These are phyloP conservation scores for Corapipo altera DNA, from an alignment of 2,113 vertebrate species.

Conservation along the genomic window DNA sequence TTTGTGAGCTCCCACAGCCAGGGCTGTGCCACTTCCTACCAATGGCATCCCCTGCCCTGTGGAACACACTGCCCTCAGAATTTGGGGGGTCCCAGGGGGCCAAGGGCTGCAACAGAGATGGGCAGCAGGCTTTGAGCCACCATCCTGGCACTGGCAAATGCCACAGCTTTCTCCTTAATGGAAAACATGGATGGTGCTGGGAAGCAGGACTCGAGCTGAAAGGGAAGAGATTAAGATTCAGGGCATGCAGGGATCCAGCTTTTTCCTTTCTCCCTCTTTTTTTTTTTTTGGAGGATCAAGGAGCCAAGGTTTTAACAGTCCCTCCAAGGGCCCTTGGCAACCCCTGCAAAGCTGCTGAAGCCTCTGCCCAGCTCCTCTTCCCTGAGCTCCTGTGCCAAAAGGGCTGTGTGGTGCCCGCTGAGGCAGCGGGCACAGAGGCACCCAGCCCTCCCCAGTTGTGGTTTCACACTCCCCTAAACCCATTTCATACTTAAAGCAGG, in stretches of 20 bases:
- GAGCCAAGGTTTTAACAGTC: constrained; percentile 23
- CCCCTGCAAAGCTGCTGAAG: neutral
- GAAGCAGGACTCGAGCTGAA: neutral
- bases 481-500: neutral
- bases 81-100: neutral
- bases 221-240: constrained; percentile 44
- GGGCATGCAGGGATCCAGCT: neutral
- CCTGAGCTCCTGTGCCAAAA: neutral
- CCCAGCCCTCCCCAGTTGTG: neutral
- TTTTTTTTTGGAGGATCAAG: neutral
- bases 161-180: neutral
- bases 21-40: neutral
- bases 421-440: neutral
- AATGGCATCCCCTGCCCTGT: fast-evolving
- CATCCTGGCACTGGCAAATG: neutral
- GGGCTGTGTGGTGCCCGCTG: neutral
- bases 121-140: neutral
- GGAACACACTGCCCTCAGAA: neutral
- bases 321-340: neutral
- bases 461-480: neutral
- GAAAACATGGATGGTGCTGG: neutral
- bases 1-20: fast-evolving
- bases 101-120: neutral
- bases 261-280: neutral
- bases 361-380: neutral